phyloP scores from a whole-genome alignment of 1,140 invertebrate species.

The Goniozus legneri region DNA sequence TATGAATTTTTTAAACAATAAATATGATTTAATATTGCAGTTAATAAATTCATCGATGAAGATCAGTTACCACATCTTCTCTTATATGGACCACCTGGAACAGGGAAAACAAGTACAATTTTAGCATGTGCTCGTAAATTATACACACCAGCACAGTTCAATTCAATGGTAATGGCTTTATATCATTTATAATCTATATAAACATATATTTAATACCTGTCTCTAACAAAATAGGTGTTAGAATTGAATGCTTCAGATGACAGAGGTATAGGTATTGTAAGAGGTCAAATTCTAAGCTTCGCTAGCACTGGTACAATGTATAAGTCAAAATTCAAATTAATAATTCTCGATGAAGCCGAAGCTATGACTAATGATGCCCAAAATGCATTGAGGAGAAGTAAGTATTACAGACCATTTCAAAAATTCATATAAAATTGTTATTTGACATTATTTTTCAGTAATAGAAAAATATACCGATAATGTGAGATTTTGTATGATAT shows the following conservation, averaged over 20 bases:
- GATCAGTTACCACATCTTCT: constrained; percentile 93
- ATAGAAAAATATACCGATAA: constrained; percentile 99
- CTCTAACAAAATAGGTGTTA: constrained; percentile 60
- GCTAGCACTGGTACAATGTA: constrained; percentile 96
- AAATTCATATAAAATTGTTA: background rate
- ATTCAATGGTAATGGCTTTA: constrained; percentile 74
- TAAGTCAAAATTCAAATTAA: constrained; percentile 89
- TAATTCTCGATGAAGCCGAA: constrained; percentile 99
- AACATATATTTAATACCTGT: background rate
- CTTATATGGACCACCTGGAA: constrained; percentile 98
- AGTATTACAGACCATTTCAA: constrained; percentile 29
- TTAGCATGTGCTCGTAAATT: constrained; percentile 92
- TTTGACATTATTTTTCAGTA: constrained; percentile 61
- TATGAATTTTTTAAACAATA: constrained; percentile 6
- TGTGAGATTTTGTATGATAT: constrained; percentile 97
- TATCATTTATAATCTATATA: background rate
- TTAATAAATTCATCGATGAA: constrained; percentile 89
- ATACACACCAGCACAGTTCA: constrained; percentile 83
- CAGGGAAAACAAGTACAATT: constrained; percentile 98
- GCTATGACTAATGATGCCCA: constrained; percentile 99
- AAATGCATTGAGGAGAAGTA: constrained; percentile 94
- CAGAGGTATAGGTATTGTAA: constrained; percentile 94
- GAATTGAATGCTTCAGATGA: constrained; percentile 99
- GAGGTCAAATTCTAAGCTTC: constrained; percentile 96
- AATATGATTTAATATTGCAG: constrained; percentile 59